Conservation (phyloP, 2,797 vertebrate species). For the Pangasius mekongensis region DNA sequence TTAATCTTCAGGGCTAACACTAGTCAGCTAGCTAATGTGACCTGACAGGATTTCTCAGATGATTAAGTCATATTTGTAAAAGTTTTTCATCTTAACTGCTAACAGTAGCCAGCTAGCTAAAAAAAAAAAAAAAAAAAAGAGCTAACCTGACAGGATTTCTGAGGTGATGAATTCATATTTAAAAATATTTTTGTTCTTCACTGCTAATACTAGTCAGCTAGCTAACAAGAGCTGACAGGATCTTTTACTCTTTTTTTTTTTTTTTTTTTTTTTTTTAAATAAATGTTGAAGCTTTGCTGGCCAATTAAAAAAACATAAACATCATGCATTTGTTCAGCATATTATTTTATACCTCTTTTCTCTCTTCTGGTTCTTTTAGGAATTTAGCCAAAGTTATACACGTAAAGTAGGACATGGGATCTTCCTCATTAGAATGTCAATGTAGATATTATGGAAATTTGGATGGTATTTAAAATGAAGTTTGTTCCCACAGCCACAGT, state of each 20-base stretch:
- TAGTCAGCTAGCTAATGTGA: background rate
- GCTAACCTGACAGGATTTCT: background rate
- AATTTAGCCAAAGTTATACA: background rate
- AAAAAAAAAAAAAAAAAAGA: background rate
- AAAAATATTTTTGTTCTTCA: background rate
- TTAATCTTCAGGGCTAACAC: background rate
- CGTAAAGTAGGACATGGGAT: no score
- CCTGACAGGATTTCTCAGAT: no score
- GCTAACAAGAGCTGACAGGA: background rate
- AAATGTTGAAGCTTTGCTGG: background rate
- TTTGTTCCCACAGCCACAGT: background rate
- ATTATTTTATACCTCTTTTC: background rate
- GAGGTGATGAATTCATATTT: background rate
- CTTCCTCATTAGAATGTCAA: background rate
- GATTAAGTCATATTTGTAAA: no score
- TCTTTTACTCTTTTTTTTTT: no score
- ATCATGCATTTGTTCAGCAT: background rate
- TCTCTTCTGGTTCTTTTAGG: background rate
- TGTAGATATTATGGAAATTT: background rate
- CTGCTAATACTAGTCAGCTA: background rate
- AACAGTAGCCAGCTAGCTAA: background rate
- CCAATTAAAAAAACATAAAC: background rate
- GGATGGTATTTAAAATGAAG: background rate
- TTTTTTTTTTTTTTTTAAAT: background rate
- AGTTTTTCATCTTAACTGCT: background rate